These are phyloP conservation scores for Pelodiscus sinensis DNA, from an alignment of 2,113 vertebrate species.

Conservation along the genomic window DNA sequence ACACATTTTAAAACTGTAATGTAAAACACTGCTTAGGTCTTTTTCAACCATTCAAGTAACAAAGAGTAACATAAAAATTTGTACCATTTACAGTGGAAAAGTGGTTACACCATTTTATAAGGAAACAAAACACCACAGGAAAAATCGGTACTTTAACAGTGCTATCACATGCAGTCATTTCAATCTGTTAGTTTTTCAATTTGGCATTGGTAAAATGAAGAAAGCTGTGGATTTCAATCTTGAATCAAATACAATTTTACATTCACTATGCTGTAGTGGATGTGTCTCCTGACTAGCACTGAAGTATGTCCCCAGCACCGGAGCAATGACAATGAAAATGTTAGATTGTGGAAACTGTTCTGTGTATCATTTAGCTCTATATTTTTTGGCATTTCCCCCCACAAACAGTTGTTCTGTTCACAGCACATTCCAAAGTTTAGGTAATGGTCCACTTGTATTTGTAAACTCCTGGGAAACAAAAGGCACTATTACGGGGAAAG, in stretches of 20 bases:
- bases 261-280: not conserved
- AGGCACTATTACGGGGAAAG: not conserved
- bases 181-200: conserved; percentile 28
- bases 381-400: not conserved
- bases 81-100: not conserved
- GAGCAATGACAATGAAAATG: not conserved
- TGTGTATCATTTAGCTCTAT: not conserved
- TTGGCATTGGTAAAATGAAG: not conserved
- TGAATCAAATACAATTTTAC: conserved; percentile 4
- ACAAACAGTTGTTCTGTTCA: not conserved
- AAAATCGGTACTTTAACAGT: not conserved
- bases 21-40: not conserved
- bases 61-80: not conserved
- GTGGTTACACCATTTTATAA: not conserved
- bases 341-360: not conserved
- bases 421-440: not conserved
- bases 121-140: not conserved
- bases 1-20: not conserved
- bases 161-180: not conserved
- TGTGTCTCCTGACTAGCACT: not conserved
- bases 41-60: not conserved
- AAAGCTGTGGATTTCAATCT: not conserved
- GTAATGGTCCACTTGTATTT: not conserved
- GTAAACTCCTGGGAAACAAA: not conserved
- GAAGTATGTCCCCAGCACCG: not conserved